Conservation (phyloP, 2,113 vertebrate species). For the Oryctolagus cuniculus region DNA sequence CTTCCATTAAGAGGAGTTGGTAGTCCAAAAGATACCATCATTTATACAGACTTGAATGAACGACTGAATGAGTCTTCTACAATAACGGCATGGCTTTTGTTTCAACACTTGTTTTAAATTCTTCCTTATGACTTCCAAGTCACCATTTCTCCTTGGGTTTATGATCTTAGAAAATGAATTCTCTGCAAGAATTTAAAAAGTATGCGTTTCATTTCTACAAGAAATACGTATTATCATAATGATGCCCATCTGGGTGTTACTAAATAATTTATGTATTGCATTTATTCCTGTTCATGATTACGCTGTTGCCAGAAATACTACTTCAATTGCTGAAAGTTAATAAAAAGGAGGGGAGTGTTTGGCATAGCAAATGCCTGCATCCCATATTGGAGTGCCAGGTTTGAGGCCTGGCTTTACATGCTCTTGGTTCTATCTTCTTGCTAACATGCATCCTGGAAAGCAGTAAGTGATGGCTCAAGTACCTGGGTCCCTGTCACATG, state of each 20-base stretch:
- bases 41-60: slow-evolving; percentile 7
- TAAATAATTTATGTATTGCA: background rate
- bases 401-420: no score
- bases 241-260: background rate
- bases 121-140: slow-evolving; percentile 31
- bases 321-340: slow-evolving; percentile 50
- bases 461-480: no score
- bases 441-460: no score
- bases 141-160: slow-evolving; percentile 34
- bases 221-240: slow-evolving; percentile 4
- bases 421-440: no score
- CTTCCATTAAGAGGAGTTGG: slow-evolving; percentile 28
- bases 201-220: slow-evolving; percentile 17
- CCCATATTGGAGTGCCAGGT: no score
- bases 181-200: slow-evolving; percentile 5
- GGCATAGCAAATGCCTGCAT: no score
- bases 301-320: slow-evolving; percentile 30
- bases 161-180: slow-evolving; percentile 40
- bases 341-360: background rate
- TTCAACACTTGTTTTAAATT: slow-evolving; percentile 25
- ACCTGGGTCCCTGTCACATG: no score
- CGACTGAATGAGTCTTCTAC: slow-evolving; percentile 3
- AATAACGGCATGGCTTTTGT: slow-evolving; percentile 8
- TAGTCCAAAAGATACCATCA: slow-evolving; percentile 33
- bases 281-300: slow-evolving; percentile 18